phyloP scores from a whole-genome alignment of 2,888 invertebrate species.

The Metalampra italica region DNA sequence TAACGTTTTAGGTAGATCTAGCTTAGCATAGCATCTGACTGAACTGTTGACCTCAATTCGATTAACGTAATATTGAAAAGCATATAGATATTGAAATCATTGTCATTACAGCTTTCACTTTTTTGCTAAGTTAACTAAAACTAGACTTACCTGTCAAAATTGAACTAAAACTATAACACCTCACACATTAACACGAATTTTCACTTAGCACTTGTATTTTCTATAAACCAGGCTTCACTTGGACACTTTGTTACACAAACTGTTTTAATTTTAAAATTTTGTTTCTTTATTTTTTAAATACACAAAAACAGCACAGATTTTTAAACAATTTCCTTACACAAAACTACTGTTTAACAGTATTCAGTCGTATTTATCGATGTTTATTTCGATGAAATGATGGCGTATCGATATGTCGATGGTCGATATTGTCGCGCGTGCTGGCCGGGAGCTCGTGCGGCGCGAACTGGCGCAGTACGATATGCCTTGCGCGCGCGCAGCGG shows the following conservation, averaged over 20 bases:
- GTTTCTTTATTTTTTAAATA: too few species aligned
- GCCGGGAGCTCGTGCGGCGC: slow-evolving; percentile 58
- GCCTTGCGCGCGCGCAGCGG: slow-evolving; percentile 33
- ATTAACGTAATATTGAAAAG: too few species aligned
- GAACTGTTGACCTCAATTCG: too few species aligned
- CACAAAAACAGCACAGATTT: not conserved
- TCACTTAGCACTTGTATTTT: not conserved
- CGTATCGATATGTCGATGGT: slow-evolving; percentile 32
- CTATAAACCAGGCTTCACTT: slow-evolving; percentile 22
- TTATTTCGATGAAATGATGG: slow-evolving; percentile 16
- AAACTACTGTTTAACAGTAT: not conserved
- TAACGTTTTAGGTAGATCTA: too few species aligned
- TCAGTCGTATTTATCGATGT: slow-evolving; percentile 17
- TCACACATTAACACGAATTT: slow-evolving; percentile 18
- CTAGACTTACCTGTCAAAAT: slow-evolving; percentile 17
- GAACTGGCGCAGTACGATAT: slow-evolving; percentile 46
- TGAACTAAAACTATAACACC: slow-evolving; percentile 9
- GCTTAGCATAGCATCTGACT: too few species aligned
- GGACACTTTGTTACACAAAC: slow-evolving; percentile 11
- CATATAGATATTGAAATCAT: too few species aligned
- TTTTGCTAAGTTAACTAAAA: not conserved
- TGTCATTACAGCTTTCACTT: too few species aligned
- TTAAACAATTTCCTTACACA: not conserved
- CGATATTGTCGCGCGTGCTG: slow-evolving; percentile 49
- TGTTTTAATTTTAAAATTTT: too few species aligned